Percentiles rank a stretch among this genome's conserved stretches.
These are phyloP conservation scores for Scomber colias DNA, from an alignment of 2,113 vertebrate genomes.

Conservation along the genomic window DNA sequence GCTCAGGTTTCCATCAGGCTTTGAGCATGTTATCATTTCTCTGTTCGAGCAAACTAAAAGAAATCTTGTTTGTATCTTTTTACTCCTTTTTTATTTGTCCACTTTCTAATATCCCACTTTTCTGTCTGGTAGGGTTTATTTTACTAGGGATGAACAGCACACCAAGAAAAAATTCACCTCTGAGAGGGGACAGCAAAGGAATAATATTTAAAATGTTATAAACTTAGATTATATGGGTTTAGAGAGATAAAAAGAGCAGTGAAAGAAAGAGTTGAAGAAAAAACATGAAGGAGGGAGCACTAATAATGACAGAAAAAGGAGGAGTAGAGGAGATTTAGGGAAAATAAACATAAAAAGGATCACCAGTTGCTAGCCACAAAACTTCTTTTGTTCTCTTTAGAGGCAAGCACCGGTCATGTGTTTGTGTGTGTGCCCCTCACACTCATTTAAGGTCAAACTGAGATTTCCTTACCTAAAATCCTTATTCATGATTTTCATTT, in stretches of 20 bases:
- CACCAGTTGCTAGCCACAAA: not conserved
- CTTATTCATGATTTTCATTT: no score
- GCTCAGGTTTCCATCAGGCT: slow-evolving; percentile 34
- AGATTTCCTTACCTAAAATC: no score
- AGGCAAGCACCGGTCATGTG: not conserved
- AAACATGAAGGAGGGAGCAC: not conserved
- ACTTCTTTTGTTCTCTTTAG: slow-evolving; percentile 18
- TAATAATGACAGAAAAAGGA: not conserved
- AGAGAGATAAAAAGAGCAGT: slow-evolving; percentile 26
- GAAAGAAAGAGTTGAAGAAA: slow-evolving; percentile 12
- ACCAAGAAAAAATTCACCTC: slow-evolving; percentile 21
- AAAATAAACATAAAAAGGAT: not conserved
- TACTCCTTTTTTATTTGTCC: slow-evolving; percentile 43
- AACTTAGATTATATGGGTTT: slow-evolving; percentile 56
- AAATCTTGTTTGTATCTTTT: slow-evolving; percentile 49
- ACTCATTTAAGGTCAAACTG: no score
- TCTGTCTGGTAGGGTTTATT: slow-evolving; percentile 34
- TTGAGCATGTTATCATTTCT: slow-evolving; percentile 22
- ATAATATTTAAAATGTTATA: slow-evolving; percentile 41
- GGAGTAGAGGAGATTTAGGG: not conserved
- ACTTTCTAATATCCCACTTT: slow-evolving; percentile 1
- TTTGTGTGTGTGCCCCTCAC: no score
- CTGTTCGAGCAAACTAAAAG: slow-evolving; percentile 19
- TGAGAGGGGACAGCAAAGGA: not conserved
- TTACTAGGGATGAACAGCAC: not conserved